These are phyloP conservation scores for Himantopus leucocephalus DNA, from an alignment of 2,113 vertebrate genomes.

Conservation along the genomic window DNA sequence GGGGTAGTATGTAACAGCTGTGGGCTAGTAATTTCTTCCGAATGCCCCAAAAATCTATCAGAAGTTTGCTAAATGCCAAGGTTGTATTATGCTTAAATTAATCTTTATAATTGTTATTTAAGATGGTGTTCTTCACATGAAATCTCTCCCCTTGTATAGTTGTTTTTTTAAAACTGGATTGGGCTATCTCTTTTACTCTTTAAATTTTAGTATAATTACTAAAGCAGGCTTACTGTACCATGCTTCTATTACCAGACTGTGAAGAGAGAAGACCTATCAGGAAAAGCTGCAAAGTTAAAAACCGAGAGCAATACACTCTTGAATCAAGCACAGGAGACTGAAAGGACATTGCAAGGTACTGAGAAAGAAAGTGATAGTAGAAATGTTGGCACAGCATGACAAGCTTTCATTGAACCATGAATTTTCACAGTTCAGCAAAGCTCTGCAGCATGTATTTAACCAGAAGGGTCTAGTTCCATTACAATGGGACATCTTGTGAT, in stretches of 20 bases:
- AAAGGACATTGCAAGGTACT: slow-evolving; percentile 78
- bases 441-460: background rate
- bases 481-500: background rate
- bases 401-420: background rate
- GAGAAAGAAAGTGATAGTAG: background rate
- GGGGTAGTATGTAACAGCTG: background rate
- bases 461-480: background rate
- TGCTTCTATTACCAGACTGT: slow-evolving; percentile 78
- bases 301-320: slow-evolving; percentile 69
- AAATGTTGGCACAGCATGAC: background rate
- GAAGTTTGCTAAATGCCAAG: background rate
- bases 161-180: background rate
- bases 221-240: background rate
- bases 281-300: slow-evolving; percentile 82
- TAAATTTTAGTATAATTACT: background rate
- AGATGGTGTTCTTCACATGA: background rate
- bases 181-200: background rate
- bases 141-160: background rate
- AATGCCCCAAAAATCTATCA: background rate
- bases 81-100: background rate
- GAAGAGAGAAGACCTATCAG: slow-evolving; percentile 76
- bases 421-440: background rate
- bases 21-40: background rate
- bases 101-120: background rate
- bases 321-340: slow-evolving; percentile 68